Conservation (phyloP, 2,888 invertebrate species). For the Proisotoma minuta region DNA sequence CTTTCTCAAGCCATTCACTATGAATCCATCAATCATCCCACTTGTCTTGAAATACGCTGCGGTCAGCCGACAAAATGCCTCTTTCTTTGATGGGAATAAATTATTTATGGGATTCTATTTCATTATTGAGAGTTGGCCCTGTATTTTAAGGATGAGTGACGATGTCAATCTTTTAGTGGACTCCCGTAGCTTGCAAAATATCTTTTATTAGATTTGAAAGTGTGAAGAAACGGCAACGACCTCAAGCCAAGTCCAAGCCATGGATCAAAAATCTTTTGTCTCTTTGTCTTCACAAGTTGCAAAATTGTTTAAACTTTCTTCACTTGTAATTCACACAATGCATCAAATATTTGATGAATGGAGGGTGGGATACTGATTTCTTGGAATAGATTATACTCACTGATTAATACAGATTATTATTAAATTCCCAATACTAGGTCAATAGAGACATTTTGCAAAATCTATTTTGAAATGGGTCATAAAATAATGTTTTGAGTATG, state of each 20-base stretch:
- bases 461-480: no score
- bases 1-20: conserved; percentile 13
- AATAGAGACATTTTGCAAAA: no score
- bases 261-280: not conserved
- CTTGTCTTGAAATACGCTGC: no score
- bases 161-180: not conserved
- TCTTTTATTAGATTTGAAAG: conserved; percentile 2
- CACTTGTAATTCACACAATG: not conserved
- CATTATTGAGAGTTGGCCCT: no score
- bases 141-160: not conserved
- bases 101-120: no score
- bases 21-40: conserved; percentile 13
- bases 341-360: no score
- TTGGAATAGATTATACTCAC: no score
- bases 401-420: no score
- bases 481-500: conserved; percentile 44
- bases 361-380: no score
- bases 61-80: no score
- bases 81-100: no score
- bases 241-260: not conserved
- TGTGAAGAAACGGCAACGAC: conserved; percentile 3
- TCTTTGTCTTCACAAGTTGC: not conserved
- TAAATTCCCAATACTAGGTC: no score
- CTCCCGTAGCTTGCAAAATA: not conserved
- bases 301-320: not conserved